Base-by-base conservation (phyloP, 2,888 invertebrate genomes). In the Apamea anceps region DNA sequence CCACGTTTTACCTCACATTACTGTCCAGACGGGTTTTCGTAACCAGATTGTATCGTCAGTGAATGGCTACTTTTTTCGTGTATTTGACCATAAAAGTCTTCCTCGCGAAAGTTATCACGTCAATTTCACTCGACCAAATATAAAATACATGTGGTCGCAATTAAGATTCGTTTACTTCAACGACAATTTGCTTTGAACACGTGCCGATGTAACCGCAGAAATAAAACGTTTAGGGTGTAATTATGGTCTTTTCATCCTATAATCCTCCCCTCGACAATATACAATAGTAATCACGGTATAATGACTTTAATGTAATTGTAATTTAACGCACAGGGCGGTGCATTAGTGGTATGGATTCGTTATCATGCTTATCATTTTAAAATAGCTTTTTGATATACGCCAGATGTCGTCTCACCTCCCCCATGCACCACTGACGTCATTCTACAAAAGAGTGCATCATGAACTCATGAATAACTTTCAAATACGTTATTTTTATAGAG, bases 341-440 rank as follows among this genome's bases (percentile, higher is more conserved):
- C 94, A 94, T 95, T 95, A 94, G 93, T 92, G 93, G 91, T 65
- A 65, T 91, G 92, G 92, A 60, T n/a, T 57, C 57, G 91, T 94
- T 95, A 96, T 96, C 96, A 94, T 92, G 94, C 93, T 95, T 95
- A 96, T 96, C 96, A 95, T 91, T 94, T 94, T 92, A 90, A 93
- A 95, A 95, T 94, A 93, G 92, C 93, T 93, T 95, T 94, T 93
- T 95, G 94, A 95, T 95, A 93, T 90, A 91, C 89, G 92, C 95
- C 96, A 96, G 95, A 96, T 96, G 96, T 93, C 93, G 87, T 88
- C 88, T 88, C 89, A 89, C 92, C 91, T 92, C 92, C 93, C 93
- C 91, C 90, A 88, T 87, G 76, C 79, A 82, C 75, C 86, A 88
- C 62, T 87, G 79, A 87, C 89, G 88, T 88, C 84, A 88, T 84